phyloP scores from a whole-genome alignment of 2,888 invertebrate genomes.

The Melolontha melolontha region DNA sequence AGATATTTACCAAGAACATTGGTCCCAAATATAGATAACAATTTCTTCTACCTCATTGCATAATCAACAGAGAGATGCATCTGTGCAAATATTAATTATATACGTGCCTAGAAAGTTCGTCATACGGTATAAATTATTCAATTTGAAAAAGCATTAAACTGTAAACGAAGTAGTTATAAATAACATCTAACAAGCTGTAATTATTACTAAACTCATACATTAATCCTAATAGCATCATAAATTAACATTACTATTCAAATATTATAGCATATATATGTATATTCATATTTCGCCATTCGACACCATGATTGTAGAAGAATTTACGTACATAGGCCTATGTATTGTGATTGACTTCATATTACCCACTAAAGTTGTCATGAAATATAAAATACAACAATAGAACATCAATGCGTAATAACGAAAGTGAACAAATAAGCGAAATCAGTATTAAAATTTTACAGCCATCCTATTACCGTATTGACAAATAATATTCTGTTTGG shows the following conservation, averaged over 20 bases:
- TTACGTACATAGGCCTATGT: constrained; percentile 14
- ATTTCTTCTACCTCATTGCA: no score
- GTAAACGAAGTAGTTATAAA: constrained; percentile 5
- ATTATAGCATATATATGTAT: not conserved
- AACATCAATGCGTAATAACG: constrained; percentile 8
- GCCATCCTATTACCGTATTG: constrained; percentile 13
- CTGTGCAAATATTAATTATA: no score
- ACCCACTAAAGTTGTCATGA: constrained; percentile 4
- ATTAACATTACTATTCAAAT: constrained; percentile 24
- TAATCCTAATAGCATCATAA: constrained; percentile 20
- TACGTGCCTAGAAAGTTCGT: no score
- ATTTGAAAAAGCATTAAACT: constrained; percentile 3
- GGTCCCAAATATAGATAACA: no score
- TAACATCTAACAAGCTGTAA: constrained; percentile 5
- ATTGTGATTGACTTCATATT: constrained; percentile 24
- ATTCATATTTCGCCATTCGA: constrained; percentile 22
- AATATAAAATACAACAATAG: not conserved
- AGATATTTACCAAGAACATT: no score
- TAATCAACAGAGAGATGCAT: no score
- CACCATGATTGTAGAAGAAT: not conserved
- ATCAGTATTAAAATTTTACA: constrained; percentile 29
- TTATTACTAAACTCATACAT: constrained; percentile 10
- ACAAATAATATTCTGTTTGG: constrained; percentile 14
- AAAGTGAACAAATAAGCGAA: constrained; percentile 10
- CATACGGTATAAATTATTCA: not conserved